Base-by-base conservation (phyloP, 2,797 vertebrate species). In the Remorina albescens region DNA sequence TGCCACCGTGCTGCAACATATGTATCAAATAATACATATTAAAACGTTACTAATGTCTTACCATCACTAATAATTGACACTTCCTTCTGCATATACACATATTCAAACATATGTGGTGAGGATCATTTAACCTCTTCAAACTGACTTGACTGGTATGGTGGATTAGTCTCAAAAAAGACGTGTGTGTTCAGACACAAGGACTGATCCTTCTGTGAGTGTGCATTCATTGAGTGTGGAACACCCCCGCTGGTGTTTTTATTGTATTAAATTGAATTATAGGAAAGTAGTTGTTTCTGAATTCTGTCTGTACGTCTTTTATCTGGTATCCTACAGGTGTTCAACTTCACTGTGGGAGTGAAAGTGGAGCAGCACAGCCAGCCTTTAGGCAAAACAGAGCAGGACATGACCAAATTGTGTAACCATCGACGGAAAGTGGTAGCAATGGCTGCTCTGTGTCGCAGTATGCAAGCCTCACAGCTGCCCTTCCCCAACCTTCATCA, bases 401-500 rank as follows among this genome's bases (percentile, higher is more conserved):
- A 98, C 86, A 97, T 98, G 97, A 97, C 96, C 94, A 98, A 97
- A 94, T 95, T 98, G 76, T 98, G 97, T 87, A 98, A 97, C 92
- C 96, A 97, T 91, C 93, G 95, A 55, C 91, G 96, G 96, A 98
- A 98, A 97, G 96, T 97, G 62, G 96, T 96, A 62, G 96, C 96
- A 10, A 96, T 97, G 95, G 96, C 97, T 60, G 95, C 96, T 5
- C 89, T 97, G 32, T 97, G 95, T 88, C 94, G 94, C 66, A 97
- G 96, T 91, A 96, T 96, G 94, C 96, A 97, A 92, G 94, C 90
- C 49, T 90, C 92, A 58, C 94, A 94, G 58, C 92, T 94, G 72
- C 92, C 93, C 61, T 93, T 93, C 68, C 70, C 90, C 69, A 76
- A 80, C 85, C 90, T 93, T 76, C 92, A 92, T 78, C 91, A 91